Evolutionary conservation across 2,797 vertebrate genomes (phyloP), one percentile per base, ranked within the genome.

Genomic region (Gymnodraco acuticeps): DNA sequence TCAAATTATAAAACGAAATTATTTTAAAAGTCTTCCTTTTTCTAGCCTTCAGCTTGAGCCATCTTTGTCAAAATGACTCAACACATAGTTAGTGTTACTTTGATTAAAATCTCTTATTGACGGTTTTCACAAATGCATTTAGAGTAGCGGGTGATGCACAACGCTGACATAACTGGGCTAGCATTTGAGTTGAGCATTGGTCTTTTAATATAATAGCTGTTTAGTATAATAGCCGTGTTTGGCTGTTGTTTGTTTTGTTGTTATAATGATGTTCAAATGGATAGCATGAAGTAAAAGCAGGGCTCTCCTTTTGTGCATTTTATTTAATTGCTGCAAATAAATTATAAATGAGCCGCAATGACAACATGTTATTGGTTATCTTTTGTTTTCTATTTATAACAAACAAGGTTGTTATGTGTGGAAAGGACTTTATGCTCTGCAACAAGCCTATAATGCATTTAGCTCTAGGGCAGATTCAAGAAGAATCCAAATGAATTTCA

Each of bases 21-120:
- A 8, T n/a, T 59, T 38, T 51, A 27, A 27, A 27, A 27, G 27
- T 60, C 54, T 27, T 53, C 12, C 16, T 46, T 47, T 42, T 47
- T 72, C 14, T 42, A 51, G 38, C 47, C 8, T 43, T 61, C 38
- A 19, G 50, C 58, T 31, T 45, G 3, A 50, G 53, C 31, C 27
- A 42, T 70, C 20, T 71, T 20, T 45, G 19, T 15, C 58, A 53
- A 62, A 19, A 33, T 45, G n/a, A 9, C 17, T 70, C 38, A 52
- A 47, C 10, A 59, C 14, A 20, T 19, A 31, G 42, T 46, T 46
- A 41, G 23, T 20, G 41, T 45, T 56, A 43, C 27, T 56, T 48
- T 45, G 13, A 63, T 63, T 46, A 48, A 66, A 45, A 23, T 48
- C 19, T 42, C 9, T 70, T 45, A 46, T 20, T 43, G 33, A 10